phyloP scores from a whole-genome alignment of 2,888 invertebrate genomes.

The Agrenia bidenticulata region DNA sequence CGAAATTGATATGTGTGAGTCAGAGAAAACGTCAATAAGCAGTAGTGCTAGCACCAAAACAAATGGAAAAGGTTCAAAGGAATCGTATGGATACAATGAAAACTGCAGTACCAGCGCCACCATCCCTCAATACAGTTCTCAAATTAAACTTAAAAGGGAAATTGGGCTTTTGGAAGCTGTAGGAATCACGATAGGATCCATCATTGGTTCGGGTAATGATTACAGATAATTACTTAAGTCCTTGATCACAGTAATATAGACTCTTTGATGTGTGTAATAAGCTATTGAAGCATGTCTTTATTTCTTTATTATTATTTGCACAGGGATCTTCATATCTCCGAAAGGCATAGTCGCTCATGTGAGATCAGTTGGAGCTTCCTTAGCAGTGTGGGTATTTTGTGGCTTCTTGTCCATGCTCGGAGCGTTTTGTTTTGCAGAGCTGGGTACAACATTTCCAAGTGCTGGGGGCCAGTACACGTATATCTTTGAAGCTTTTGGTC shows the following conservation, averaged over 20 bases:
- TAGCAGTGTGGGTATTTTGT: conserved; percentile 75
- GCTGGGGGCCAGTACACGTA: conserved; percentile 82
- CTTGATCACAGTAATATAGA: too few relatives aligned
- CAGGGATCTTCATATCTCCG: conserved; percentile 84
- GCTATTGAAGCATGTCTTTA: too few relatives aligned
- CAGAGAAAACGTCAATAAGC: too few relatives aligned
- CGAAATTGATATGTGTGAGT: too few relatives aligned
- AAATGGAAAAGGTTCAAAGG: too few relatives aligned
- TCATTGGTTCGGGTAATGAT: conserved; percentile 86
- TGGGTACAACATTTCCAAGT: conserved; percentile 74
- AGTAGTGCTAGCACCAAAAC: too few relatives aligned
- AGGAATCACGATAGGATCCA: conserved; percentile 91
- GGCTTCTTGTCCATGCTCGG: conserved; percentile 71
- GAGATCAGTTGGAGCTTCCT: conserved; percentile 76
- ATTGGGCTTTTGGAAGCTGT: conserved; percentile 83
- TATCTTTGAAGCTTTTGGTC: conserved; percentile 73
- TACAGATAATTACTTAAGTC: too few relatives aligned
- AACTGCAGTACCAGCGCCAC: too few relatives aligned
- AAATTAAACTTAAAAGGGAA: conserved; percentile 60
- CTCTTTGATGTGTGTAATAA: too few relatives aligned
- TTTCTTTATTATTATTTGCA: not conserved
- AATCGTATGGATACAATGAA: too few relatives aligned
- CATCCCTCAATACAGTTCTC: too few relatives aligned
- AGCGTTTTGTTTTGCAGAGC: conserved; percentile 92
- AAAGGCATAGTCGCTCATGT: conserved; percentile 70